These are phyloP conservation scores for Botrylloides violaceus DNA, from an alignment of 23 tunicate species.

Conservation along the genomic window DNA sequence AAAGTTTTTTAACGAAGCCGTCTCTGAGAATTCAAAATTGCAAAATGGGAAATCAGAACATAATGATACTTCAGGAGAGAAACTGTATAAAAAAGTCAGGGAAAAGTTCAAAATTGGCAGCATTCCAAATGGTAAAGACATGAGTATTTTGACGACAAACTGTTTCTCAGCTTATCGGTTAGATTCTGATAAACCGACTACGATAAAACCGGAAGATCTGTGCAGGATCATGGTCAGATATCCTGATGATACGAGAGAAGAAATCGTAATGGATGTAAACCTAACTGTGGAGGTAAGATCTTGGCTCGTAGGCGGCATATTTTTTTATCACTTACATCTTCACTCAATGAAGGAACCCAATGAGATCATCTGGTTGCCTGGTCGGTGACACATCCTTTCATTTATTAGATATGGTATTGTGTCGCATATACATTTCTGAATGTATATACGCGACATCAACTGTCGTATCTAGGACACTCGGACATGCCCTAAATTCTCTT, in stretches of 20 bases:
- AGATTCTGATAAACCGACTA: neutral
- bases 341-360: too few relatives aligned
- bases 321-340: too few relatives aligned
- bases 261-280: conserved; percentile 14
- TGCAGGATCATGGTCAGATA: conserved; percentile 38
- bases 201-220: neutral
- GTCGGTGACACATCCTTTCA: too few relatives aligned
- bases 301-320: too few relatives aligned
- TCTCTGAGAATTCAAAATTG: neutral
- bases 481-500: too few relatives aligned
- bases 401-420: too few relatives aligned
- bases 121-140: conserved; percentile 8
- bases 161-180: too few relatives aligned
- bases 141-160: neutral
- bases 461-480: too few relatives aligned
- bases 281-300: conserved; percentile 32
- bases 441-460: too few relatives aligned
- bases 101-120: neutral
- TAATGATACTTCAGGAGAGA: neutral
- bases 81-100: conserved; percentile 4
- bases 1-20: neutral
- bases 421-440: too few relatives aligned
- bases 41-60: neutral
- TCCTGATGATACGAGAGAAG: conserved; percentile 43
- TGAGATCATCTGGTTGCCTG: too few relatives aligned